A percentile compares a stretch with the other conserved stretches of the same genome.
Conservation (phyloP, 1,140 invertebrate species). For the Micrasema minimum region DNA sequence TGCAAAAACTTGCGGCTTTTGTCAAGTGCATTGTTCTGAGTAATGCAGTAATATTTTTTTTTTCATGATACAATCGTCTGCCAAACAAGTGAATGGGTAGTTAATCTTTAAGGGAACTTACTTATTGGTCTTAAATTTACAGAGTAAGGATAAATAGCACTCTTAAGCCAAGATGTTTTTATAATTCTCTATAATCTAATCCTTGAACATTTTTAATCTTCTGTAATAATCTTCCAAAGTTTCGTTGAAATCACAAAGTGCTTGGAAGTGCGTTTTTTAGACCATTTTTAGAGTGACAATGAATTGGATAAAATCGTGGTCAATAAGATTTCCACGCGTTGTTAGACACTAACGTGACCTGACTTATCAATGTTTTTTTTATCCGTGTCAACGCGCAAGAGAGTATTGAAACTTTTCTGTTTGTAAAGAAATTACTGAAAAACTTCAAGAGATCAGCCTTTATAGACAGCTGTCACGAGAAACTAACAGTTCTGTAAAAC, state of each 20-base stretch:
- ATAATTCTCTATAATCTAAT: too few species aligned
- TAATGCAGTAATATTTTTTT: neutral
- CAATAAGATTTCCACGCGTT: slow-evolving; percentile 13
- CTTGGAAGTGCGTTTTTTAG: neutral
- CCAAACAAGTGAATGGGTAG: slow-evolving; percentile 21
- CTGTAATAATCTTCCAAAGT: too few species aligned
- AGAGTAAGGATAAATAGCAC: too few species aligned
- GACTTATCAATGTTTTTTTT: slow-evolving; percentile 8
- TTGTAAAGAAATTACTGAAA: neutral
- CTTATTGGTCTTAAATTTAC: too few species aligned
- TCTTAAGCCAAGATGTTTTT: too few species aligned
- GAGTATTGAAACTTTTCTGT: slow-evolving; percentile 1
- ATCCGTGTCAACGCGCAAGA: neutral
- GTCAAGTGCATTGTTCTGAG: slow-evolving; percentile 7
- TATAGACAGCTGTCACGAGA: too few species aligned
- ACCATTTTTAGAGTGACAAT: neutral
- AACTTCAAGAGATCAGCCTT: too few species aligned
- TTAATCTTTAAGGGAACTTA: slow-evolving; percentile 6
- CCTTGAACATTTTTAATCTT: too few species aligned
- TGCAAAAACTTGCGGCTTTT: neutral
- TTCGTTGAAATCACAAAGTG: too few species aligned
- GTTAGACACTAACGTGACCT: slow-evolving; percentile 15
- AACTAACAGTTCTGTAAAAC: too few species aligned
- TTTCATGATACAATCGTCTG: slow-evolving; percentile 12
- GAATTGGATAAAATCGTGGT: slow-evolving; percentile 23